Conservation (phyloP, 2,888 invertebrate species). For the Lydus trimaculatus region DNA sequence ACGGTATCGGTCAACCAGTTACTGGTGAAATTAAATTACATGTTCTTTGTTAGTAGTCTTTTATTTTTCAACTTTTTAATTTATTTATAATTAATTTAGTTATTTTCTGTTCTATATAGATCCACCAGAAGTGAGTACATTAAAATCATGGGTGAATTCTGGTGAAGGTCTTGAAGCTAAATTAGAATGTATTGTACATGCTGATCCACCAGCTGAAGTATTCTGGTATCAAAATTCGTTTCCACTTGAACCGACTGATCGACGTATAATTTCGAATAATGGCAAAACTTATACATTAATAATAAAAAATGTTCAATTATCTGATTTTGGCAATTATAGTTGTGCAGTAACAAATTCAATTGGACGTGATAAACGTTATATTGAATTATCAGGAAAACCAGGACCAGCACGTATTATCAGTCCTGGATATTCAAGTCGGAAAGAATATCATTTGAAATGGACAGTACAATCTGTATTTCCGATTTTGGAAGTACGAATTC, state of each 20-base stretch:
- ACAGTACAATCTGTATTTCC: conserved; percentile 71
- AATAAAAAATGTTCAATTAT: conserved; percentile 67
- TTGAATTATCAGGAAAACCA: conserved; percentile 71
- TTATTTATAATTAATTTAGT: not conserved
- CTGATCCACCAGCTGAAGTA: conserved; percentile 63
- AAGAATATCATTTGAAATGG: conserved; percentile 72
- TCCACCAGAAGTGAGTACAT: conserved; percentile 70
- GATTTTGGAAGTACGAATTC: conserved; percentile 69
- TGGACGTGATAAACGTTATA: conserved; percentile 62
- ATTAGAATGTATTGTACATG: conserved; percentile 69
- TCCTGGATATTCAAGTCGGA: conserved; percentile 66
- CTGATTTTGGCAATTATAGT: conserved; percentile 70
- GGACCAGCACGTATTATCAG: conserved; percentile 70
- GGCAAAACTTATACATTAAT: conserved; percentile 68
- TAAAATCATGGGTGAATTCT: conserved; percentile 69
- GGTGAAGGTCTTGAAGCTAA: conserved; percentile 70
- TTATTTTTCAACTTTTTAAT: not conserved
- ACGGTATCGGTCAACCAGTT: conserved; percentile 61
- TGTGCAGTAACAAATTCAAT: conserved; percentile 58
- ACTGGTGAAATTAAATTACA: conserved; percentile 58
- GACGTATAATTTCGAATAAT: conserved; percentile 67
- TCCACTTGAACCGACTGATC: conserved; percentile 67
- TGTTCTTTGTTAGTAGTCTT: conserved; percentile 56
- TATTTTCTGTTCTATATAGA: conserved; percentile 56
- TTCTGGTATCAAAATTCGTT: conserved; percentile 73